Evolutionary conservation across 1,140 invertebrate species (phyloP).

Genomic region (Drosophila saltans): DNA sequence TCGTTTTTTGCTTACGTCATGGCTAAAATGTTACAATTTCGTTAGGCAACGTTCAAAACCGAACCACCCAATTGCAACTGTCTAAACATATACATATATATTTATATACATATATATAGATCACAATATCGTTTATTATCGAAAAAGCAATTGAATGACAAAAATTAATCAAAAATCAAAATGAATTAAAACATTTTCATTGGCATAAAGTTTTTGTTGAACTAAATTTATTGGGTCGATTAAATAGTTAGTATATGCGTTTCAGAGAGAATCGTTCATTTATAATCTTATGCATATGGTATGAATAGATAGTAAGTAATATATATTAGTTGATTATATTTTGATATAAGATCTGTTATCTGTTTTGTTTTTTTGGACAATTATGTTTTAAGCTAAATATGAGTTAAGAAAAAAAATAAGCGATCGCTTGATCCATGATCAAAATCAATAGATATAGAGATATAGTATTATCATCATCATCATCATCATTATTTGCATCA

Average conservation of each 20-base stretch:
- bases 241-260: constrained; percentile 63
- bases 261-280: constrained; percentile 64
- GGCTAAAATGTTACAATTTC: constrained; percentile 73
- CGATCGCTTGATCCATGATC: constrained; percentile 69
- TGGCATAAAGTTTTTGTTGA: constrained; percentile 82
- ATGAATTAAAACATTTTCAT: constrained; percentile 80
- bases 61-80: constrained; percentile 81
- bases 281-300: constrained; percentile 77
- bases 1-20: constrained; percentile 75
- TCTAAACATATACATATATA: constrained; percentile 35
- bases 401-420: constrained; percentile 44
- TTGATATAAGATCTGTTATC: constrained; percentile 4
- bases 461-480: constrained; percentile 25
- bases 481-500: constrained; percentile 31
- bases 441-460: constrained; percentile 42
- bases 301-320: constrained; percentile 55
- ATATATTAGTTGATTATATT: constrained; percentile 39
- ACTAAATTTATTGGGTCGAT: constrained; percentile 83
- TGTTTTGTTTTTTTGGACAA: constrained; percentile 63
- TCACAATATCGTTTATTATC: constrained; percentile 51
- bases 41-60: constrained; percentile 65
- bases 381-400: constrained; percentile 40
- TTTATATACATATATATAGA: background rate
- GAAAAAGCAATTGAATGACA: constrained; percentile 76
- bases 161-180: constrained; percentile 73